These are phyloP conservation scores for Ctenomys sociabilis DNA, from an alignment of 2,113 vertebrate species.

Conservation along the genomic window DNA sequence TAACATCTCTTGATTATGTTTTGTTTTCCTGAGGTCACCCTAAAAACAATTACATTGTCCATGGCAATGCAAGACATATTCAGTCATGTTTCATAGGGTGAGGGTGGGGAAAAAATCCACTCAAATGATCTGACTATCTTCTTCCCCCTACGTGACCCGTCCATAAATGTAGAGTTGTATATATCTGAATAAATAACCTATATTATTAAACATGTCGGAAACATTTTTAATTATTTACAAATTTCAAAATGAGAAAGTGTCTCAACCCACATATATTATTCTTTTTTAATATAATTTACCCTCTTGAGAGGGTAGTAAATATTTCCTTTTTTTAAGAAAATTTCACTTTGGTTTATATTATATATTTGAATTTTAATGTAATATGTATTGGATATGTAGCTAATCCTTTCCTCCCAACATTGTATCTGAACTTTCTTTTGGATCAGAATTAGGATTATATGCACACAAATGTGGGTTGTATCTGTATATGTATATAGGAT, in stretches of 20 bases:
- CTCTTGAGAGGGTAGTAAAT: not conserved
- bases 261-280: not conserved
- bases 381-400: not conserved
- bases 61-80: slow-evolving; percentile 91
- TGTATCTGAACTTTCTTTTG: not conserved
- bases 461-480: not conserved
- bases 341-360: not conserved
- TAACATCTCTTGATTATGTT: slow-evolving; percentile 89
- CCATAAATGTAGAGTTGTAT: not conserved
- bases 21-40: slow-evolving; percentile 91
- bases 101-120: not conserved
- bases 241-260: not conserved
- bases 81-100: slow-evolving; percentile 88
- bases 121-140: slow-evolving; percentile 88
- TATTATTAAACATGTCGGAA: not conserved
- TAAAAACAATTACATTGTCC: slow-evolving; percentile 92
- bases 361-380: not conserved
- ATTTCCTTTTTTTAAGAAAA: slow-evolving; percentile 1
- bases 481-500: not conserved
- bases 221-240: not conserved
- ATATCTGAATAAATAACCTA: not conserved
- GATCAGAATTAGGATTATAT: not conserved
- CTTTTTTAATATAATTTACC: not conserved
- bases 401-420: not conserved
- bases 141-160: slow-evolving; percentile 84